Percentiles rank a stretch among this genome's conserved stretches.
These are phyloP conservation scores for Cremastobaeus sp. DNA, from an alignment of 2,888 invertebrate species.

Conservation along the genomic window DNA sequence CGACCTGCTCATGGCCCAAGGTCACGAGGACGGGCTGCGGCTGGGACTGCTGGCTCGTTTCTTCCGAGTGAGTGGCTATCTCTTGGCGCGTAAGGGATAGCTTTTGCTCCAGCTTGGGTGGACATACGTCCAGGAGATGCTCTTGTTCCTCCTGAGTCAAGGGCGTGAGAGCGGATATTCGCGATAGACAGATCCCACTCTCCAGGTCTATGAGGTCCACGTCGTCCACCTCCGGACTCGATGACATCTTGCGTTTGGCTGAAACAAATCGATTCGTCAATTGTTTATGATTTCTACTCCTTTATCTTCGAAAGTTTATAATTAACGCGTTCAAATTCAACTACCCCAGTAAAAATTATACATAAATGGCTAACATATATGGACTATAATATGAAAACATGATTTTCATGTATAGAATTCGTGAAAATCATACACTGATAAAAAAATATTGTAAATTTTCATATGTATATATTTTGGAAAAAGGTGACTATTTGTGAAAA, in stretches of 20 bases:
- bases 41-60: conserved; percentile 59
- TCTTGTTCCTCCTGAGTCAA: conserved; percentile 74
- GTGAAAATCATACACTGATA: no score
- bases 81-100: conserved; percentile 71
- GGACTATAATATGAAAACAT: no score
- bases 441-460: no score
- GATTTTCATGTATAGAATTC: no score
- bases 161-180: conserved; percentile 58
- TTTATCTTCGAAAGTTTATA: no score
- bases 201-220: conserved; percentile 75
- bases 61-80: conserved; percentile 43
- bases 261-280: not conserved
- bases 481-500: no score
- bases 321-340: no score
- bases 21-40: conserved; percentile 69
- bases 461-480: no score
- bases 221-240: conserved; percentile 66
- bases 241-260: conserved; percentile 67
- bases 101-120: conserved; percentile 74
- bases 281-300: not conserved
- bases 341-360: no score
- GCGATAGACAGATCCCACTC: conserved; percentile 65
- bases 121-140: conserved; percentile 75
- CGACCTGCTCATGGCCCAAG: conserved; percentile 75
- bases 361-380: no score